These are phyloP conservation scores for Phoenoteleia sp. DNA, from an alignment of 2,888 invertebrate genomes.

Conservation along the genomic window DNA sequence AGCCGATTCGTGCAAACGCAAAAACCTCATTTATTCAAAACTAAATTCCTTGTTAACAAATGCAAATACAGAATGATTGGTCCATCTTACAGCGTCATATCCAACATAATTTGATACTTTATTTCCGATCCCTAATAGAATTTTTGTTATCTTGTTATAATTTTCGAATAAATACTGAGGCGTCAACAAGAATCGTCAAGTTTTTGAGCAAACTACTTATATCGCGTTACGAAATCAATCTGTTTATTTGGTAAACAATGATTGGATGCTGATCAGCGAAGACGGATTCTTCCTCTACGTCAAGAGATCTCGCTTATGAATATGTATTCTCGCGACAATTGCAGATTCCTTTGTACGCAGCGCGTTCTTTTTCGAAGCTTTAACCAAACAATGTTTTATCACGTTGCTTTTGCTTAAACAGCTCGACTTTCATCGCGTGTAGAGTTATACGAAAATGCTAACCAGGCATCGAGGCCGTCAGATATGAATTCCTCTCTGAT, in stretches of 20 bases:
- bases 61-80: no score
- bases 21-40: no score
- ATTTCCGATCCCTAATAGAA: no score
- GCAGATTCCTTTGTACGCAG: slow-evolving; percentile 3
- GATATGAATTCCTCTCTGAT: slow-evolving; percentile 35
- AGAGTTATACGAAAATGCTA: slow-evolving; percentile 47
- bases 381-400: slow-evolving; percentile 51
- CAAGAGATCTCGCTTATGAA: slow-evolving; percentile 28
- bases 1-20: no score
- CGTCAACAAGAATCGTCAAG: no score
- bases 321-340: slow-evolving; percentile 21
- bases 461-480: slow-evolving; percentile 51
- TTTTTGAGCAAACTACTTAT: neutral
- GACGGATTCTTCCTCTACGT: neutral
- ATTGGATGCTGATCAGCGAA: no score
- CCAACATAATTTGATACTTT: no score
- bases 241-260: slow-evolving; percentile 31
- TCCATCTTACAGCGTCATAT: no score
- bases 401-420: slow-evolving; percentile 42
- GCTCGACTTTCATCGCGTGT: slow-evolving; percentile 33
- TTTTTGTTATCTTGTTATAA: no score
- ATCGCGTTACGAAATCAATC: slow-evolving; percentile 25
- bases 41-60: no score
- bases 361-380: slow-evolving; percentile 16
- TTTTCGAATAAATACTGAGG: no score